A percentile compares a stretch with the other conserved stretches of the same genome.
phyloP scores from a whole-genome alignment of 2,113 vertebrate species.

The Propithecus coquereli region DNA sequence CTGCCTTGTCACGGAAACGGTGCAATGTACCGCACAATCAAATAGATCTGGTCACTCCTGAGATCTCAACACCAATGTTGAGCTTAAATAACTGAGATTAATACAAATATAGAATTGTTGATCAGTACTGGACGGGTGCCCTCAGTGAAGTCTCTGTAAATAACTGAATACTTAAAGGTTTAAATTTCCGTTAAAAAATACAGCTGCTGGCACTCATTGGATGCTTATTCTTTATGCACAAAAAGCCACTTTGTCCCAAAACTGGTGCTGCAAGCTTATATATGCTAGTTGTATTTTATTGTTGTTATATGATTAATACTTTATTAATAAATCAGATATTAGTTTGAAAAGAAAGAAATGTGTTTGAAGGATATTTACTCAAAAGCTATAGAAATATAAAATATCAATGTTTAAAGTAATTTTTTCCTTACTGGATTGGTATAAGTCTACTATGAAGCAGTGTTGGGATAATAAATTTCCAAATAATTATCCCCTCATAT shows the following conservation, averaged over 20 bases:
- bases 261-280: not conserved
- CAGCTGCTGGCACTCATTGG: not conserved
- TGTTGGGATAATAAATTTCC: not conserved
- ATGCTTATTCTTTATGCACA: not conserved
- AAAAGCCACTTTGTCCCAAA: not conserved
- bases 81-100: not conserved
- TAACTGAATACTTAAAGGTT: not conserved
- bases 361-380: not conserved
- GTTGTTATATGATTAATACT: not conserved
- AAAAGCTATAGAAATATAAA: not conserved
- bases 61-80: not conserved
- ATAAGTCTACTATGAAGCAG: not conserved
- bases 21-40: no score
- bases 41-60: not conserved
- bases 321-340: not conserved
- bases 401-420: not conserved
- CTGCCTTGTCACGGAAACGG: not conserved
- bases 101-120: not conserved
- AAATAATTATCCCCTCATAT: not conserved
- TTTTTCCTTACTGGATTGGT: not conserved
- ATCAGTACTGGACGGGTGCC: not conserved
- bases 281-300: not conserved
- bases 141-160: not conserved
- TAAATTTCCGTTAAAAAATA: not conserved
- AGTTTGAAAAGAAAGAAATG: not conserved